These are phyloP conservation scores for Tethya wilhelma DNA, from an alignment of 37 sponge, comb jelly and placozoan species.

Conservation along the genomic window DNA sequence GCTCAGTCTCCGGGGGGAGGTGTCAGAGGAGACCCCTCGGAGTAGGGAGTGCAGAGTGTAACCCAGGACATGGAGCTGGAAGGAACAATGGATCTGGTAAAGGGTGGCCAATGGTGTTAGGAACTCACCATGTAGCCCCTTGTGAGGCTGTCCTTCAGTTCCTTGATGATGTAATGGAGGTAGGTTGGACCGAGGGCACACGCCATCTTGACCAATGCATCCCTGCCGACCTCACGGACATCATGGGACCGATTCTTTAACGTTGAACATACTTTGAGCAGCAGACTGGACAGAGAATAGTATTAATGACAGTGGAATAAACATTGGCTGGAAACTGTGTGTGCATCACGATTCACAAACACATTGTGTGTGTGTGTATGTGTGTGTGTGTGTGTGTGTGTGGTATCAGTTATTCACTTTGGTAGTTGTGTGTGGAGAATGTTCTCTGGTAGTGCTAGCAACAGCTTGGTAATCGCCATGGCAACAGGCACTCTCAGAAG, in stretches of 20 bases:
- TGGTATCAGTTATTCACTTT: slow-evolving; percentile 50
- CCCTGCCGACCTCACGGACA: slow-evolving; percentile 72
- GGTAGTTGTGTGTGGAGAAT: slow-evolving; percentile 74
- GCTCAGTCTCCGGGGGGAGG: slow-evolving; percentile 23
- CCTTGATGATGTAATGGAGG: slow-evolving; percentile 72
- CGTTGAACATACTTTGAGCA: slow-evolving; percentile 80
- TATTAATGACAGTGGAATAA: not conserved
- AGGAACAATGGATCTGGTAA: not conserved
- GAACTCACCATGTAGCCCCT: slow-evolving; percentile 89
- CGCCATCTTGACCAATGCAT: slow-evolving; percentile 85
- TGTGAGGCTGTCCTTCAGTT: slow-evolving; percentile 80
- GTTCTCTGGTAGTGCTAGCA: slow-evolving; percentile 70
- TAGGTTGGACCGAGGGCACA: slow-evolving; percentile 71
- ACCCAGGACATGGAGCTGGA: slow-evolving; percentile 82
- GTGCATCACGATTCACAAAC: too few species aligned
- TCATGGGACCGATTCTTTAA: slow-evolving; percentile 76
- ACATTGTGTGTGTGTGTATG: too few species aligned
- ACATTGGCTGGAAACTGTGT: not conserved
- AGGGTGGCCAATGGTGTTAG: not conserved
- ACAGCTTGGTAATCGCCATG: slow-evolving; percentile 87
- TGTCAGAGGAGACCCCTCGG: slow-evolving; percentile 63
- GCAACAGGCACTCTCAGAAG: slow-evolving; percentile 79
- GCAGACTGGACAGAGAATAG: slow-evolving; percentile 37
- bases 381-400: too few species aligned
- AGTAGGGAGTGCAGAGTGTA: slow-evolving; percentile 83